phyloP scores from a whole-genome alignment of 2,888 invertebrate genomes.

The Phortica okadai region DNA sequence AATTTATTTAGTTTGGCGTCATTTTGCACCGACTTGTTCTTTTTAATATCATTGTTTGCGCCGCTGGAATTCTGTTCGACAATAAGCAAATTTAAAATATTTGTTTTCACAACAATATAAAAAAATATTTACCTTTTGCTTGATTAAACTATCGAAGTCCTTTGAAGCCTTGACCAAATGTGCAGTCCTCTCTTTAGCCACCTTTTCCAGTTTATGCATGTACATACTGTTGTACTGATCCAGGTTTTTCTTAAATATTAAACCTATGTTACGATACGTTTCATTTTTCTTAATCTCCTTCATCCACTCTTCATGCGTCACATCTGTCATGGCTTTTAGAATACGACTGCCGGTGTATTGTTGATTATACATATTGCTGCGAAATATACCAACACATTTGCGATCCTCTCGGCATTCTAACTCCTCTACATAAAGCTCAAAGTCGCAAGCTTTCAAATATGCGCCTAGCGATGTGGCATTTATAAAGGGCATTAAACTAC shows the following conservation, averaged over 20 bases:
- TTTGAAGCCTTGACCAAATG: background rate
- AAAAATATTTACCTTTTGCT: background rate
- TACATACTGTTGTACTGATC: constrained; percentile 47
- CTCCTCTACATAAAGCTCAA: constrained; percentile 54
- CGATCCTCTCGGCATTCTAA: constrained; percentile 55
- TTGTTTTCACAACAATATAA: background rate
- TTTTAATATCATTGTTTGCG: background rate
- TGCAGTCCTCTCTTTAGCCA: background rate
- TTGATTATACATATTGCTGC: constrained; percentile 34
- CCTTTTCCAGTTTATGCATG: constrained; percentile 4
- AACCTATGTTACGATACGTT: constrained; percentile 31
- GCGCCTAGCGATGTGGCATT: constrained; percentile 53
- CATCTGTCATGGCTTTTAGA: constrained; percentile 57
- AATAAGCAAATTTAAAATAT: no score
- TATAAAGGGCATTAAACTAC: constrained; percentile 63
- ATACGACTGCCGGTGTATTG: background rate
- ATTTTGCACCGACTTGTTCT: no score
- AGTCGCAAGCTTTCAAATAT: constrained; percentile 49
- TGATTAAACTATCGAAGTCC: background rate
- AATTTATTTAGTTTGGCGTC: background rate
- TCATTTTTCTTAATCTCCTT: constrained; percentile 44
- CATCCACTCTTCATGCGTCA: constrained; percentile 62
- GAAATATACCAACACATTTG: constrained; percentile 60
- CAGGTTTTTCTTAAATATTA: constrained; percentile 47
- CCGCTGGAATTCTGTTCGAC: background rate